A percentile compares a stretch with the other conserved stretches of the same genome.
Conservation (phyloP, 2,797 vertebrate genomes). For the Lateolabrax maculatus region DNA sequence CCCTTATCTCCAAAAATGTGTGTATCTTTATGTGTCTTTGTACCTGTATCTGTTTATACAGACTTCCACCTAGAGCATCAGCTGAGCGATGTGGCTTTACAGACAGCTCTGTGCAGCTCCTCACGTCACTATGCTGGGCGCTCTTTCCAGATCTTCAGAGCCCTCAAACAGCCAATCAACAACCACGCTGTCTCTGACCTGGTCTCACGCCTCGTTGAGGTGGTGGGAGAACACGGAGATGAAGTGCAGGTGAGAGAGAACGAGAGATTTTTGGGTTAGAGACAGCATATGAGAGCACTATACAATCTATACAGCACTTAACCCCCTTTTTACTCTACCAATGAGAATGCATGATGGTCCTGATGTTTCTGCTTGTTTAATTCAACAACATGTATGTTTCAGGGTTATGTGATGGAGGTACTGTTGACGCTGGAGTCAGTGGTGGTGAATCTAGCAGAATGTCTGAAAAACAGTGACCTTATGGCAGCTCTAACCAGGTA, state of each 20-base stretch:
- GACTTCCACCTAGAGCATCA: conserved; percentile 98
- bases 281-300: neutral
- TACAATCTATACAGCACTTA: too few relatives aligned
- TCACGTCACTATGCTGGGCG: conserved; percentile 97
- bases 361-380: neutral
- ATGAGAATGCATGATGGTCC: neutral
- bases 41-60: conserved; percentile 63
- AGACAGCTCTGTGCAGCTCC: conserved; percentile 97
- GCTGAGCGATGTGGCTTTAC: conserved; percentile 95
- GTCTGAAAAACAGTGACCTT: conserved; percentile 97
- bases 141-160: conserved; percentile 98
- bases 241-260: conserved; percentile 93
- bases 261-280: neutral
- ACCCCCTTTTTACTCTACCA: neutral
- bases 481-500: conserved; percentile 96
- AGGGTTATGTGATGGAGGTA: conserved; percentile 99
- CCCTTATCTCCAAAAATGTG: neutral
- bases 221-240: conserved; percentile 98
- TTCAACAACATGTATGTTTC: conserved; percentile 33
- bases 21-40: conserved; percentile 3
- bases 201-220: conserved; percentile 96
- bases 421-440: conserved; percentile 96
- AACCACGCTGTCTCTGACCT: conserved; percentile 96
- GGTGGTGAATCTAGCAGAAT: conserved; percentile 97
- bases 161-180: conserved; percentile 96